These are phyloP conservation scores for Halcyon badia DNA, from an alignment of 2,797 vertebrate genomes.

Conservation along the genomic window DNA sequence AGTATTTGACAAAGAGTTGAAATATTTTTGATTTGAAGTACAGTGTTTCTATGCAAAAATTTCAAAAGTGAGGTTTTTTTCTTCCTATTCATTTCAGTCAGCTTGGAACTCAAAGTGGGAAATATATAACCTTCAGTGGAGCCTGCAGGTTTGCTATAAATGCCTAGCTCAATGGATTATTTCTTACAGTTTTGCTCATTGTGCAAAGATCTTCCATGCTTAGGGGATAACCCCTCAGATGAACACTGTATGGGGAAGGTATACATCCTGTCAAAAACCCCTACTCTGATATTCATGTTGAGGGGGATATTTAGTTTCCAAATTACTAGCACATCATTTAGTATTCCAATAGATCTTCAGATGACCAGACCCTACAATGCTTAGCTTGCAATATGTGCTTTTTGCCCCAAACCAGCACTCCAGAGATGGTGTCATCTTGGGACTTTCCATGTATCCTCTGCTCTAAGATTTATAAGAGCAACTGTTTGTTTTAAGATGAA, in stretches of 20 bases:
- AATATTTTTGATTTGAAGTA: not conserved
- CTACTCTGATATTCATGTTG: not conserved
- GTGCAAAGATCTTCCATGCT: not conserved
- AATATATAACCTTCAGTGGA: not conserved
- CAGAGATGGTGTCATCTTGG: not conserved
- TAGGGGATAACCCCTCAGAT: not conserved
- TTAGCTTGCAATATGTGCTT: not conserved
- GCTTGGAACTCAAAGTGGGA: not conserved
- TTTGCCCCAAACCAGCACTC: not conserved
- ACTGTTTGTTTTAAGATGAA: slow-evolving; percentile 37
- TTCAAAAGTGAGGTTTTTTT: not conserved
- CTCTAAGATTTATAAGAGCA: not conserved
- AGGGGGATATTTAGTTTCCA: not conserved
- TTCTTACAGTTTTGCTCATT: not conserved
- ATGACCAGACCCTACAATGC: not conserved
- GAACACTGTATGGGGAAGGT: not conserved
- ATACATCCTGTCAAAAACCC: not conserved
- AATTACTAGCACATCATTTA: not conserved
- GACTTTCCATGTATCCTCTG: slow-evolving; percentile 23
- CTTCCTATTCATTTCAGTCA: not conserved
- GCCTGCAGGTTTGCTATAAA: not conserved
- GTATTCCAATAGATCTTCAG: not conserved
- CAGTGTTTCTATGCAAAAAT: not conserved
- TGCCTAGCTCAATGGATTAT: not conserved
- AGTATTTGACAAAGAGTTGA: not conserved